phyloP scores from a whole-genome alignment of 2,888 invertebrate species.

The Agrotis puta region DNA sequence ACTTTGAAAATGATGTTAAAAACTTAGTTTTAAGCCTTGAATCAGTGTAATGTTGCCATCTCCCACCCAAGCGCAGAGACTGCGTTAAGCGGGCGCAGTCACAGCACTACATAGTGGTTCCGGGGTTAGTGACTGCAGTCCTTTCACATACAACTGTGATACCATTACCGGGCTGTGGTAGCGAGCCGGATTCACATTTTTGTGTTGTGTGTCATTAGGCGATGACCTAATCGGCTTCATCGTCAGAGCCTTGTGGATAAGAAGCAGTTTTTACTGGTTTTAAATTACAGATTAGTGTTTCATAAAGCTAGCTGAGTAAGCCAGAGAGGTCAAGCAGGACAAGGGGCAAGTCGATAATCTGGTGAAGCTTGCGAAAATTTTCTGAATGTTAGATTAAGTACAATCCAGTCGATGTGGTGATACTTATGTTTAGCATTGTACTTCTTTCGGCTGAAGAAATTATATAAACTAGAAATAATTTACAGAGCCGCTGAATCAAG shows the following conservation, averaged over 20 bases:
- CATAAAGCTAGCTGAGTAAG: neutral
- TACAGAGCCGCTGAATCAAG: neutral
- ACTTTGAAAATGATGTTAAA: neutral
- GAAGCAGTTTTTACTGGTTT: neutral
- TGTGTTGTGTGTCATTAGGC: conserved; percentile 25
- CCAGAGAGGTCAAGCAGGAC: neutral
- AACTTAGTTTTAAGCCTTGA: neutral
- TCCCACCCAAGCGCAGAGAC: neutral
- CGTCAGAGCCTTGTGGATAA: neutral
- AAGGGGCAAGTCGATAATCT: neutral
- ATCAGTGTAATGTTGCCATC: neutral
- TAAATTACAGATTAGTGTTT: neutral
- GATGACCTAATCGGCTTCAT: conserved; percentile 8
- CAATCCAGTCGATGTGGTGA: neutral
- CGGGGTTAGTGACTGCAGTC: conserved; percentile 13
- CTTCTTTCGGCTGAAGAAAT: neutral
- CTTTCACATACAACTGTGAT: conserved; percentile 2
- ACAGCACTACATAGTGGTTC: neutral
- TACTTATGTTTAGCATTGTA: neutral
- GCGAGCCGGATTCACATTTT: conserved; percentile 11
- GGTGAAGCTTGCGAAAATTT: neutral
- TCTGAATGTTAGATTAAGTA: no score
- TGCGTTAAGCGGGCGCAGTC: no score
- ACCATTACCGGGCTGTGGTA: neutral
- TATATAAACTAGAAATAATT: neutral